phyloP scores from a whole-genome alignment of 1,140 invertebrate species.

The Camponotus vicinus region DNA sequence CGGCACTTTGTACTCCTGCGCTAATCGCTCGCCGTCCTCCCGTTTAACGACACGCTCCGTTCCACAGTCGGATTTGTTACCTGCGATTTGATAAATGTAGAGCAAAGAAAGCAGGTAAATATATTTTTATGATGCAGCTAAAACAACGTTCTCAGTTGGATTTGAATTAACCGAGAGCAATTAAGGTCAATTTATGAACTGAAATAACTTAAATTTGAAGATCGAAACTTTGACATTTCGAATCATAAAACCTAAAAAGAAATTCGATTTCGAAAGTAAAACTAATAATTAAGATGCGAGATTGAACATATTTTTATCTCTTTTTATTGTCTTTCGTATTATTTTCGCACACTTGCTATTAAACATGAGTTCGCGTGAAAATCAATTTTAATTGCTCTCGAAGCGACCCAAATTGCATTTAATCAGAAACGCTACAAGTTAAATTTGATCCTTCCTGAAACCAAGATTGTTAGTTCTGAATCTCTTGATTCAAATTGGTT shows the following conservation, averaged over 20 bases:
- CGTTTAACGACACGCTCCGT: conserved; percentile 91
- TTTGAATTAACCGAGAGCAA: background rate
- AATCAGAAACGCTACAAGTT: conserved; percentile 12
- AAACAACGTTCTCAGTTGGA: background rate
- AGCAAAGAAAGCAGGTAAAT: conserved; percentile 29
- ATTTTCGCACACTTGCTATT: background rate
- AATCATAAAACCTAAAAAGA: too few relatives aligned
- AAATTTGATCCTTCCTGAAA: background rate
- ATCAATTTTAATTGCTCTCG: conserved; percentile 14
- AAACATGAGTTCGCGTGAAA: background rate
- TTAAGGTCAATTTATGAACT: conserved; percentile 30
- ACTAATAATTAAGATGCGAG: background rate
- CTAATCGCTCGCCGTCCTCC: conserved; percentile 93
- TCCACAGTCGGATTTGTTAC: conserved; percentile 94
- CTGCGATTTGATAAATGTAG: conserved; percentile 84
- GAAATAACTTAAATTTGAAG: background rate
- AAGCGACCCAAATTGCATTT: conserved; percentile 17
- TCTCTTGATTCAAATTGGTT: conserved; percentile 13
- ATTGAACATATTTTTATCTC: background rate
- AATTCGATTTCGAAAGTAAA: conserved; percentile 12
- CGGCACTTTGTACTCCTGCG: conserved; percentile 93
- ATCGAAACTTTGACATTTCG: conserved; percentile 6
- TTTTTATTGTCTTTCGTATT: background rate
- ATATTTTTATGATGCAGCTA: background rate
- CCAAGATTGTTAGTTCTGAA: background rate